Evolutionary conservation across 1,140 invertebrate genomes (phyloP).

Genomic region (Drosophila burlai): DNA sequence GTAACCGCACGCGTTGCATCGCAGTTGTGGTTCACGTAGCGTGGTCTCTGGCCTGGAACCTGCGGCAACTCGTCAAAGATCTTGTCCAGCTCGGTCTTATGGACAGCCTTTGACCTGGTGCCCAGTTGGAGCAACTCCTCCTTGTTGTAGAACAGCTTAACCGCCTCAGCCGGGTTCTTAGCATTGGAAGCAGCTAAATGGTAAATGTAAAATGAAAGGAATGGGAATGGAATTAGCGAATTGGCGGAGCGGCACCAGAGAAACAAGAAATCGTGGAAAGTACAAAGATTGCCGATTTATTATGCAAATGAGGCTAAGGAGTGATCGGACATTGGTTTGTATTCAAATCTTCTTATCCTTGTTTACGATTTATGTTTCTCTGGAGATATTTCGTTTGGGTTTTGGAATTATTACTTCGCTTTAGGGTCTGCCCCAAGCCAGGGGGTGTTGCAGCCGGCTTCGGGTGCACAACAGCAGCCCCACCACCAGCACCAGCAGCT

Average conservation of each 20-base stretch:
- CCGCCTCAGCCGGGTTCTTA: slow-evolving; percentile 17
- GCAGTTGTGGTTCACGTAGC: slow-evolving; percentile 32
- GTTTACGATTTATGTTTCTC: slow-evolving; percentile 49
- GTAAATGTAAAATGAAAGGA: background rate
- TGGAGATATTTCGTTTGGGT: slow-evolving; percentile 30
- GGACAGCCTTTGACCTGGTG: background rate
- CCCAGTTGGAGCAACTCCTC: slow-evolving; percentile 46
- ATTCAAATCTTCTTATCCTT: background rate
- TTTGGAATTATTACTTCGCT: slow-evolving; percentile 61
- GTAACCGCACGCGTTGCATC: slow-evolving; percentile 29
- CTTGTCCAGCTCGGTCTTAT: slow-evolving; percentile 51
- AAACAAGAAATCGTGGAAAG: slow-evolving; percentile 29
- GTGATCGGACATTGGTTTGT: background rate
- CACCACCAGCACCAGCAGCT: background rate
- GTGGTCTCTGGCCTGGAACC: slow-evolving; percentile 30
- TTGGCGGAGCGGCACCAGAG: slow-evolving; percentile 2
- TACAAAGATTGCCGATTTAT: slow-evolving; percentile 23
- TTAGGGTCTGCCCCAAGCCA: slow-evolving; percentile 53
- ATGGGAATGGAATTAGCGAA: slow-evolving; percentile 1
- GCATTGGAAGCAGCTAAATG: slow-evolving; percentile 18
- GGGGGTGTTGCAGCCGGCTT: background rate
- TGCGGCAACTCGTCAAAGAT: slow-evolving; percentile 63
- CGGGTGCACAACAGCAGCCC: background rate
- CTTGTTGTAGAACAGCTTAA: slow-evolving; percentile 51
- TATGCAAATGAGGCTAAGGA: background rate